Base-by-base conservation (phyloP, 1,140 invertebrate genomes). In the Lepidotrigona ventralis region DNA sequence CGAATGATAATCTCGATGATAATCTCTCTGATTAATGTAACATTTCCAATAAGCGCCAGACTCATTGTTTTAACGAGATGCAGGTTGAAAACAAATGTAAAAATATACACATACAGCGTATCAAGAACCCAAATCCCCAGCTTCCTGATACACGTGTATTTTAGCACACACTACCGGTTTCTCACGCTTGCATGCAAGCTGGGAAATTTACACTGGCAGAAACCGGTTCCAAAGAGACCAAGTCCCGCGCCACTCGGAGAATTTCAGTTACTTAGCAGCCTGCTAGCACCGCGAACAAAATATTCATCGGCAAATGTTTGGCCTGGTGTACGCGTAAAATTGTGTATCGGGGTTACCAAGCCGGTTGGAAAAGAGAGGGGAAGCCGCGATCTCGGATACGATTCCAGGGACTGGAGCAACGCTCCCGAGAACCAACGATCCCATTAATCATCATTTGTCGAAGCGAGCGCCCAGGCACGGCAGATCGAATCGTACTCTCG, bases 401-500 rank as follows among this genome's bases (percentile, higher is more conserved):
- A 83, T 79, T 77, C 75, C 58, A 72, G 0, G 33, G 21, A 46
- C 76, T 79, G 60, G 72, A 81, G 29, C 76, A 46, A 79, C 83
- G 81, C 75, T 69, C 39, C 69, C 58, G 14, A n/a, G 23, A 60
- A 12, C 21, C 51, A 84, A 60, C 75, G 74, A 54, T 60, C 51
- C 89, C 90, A 92, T 93, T 93, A 92, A 92, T 93, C 92, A 92
- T 93, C 90, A 91, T 93, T 92, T 91, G 91, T 92, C 91, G 91
- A 91, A 92, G 87, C 85, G 56, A 79, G 69, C 76, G 51, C 54
- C 83, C 9, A 23, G 81, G 81, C 81, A 78, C 85, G 54, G 81
- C 87, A 89, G 90, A 90, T 90, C 90, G 88, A 90, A 91, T 90
- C 90, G 90, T 89, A 85, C 86, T 87, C 88, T 88, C 90, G 90